These are phyloP conservation scores for Diaprepes abbreviatus DNA, from an alignment of 2,888 invertebrate species.

Conservation along the genomic window DNA sequence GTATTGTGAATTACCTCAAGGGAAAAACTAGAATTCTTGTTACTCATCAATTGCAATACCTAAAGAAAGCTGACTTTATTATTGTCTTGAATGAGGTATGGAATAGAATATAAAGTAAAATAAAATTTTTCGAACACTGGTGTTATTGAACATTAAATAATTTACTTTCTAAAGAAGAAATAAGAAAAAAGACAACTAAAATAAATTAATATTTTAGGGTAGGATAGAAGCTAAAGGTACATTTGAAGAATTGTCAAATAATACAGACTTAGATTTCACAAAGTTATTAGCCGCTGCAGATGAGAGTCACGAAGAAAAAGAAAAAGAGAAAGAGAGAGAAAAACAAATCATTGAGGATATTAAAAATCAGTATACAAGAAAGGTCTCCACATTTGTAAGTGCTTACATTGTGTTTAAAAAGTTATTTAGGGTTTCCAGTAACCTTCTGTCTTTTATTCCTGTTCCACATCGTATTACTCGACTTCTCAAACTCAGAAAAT, in stretches of 20 bases:
- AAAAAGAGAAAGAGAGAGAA: background rate
- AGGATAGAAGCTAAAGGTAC: slow-evolving; percentile 53
- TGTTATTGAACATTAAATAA: too few relatives aligned
- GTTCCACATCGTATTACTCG: too few relatives aligned
- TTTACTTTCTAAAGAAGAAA: too few relatives aligned
- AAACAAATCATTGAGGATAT: background rate
- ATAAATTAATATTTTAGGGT: slow-evolving; percentile 44
- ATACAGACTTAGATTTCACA: slow-evolving; percentile 51
- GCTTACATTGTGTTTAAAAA: background rate
- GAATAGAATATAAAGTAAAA: too few relatives aligned
- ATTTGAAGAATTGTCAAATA: slow-evolving; percentile 52
- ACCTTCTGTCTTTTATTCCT: too few relatives aligned
- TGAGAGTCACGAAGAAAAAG: slow-evolving; percentile 35
- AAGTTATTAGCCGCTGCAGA: slow-evolving; percentile 51
- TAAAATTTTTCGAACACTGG: too few relatives aligned
- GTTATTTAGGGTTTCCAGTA: too few relatives aligned
- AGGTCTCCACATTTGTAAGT: slow-evolving; percentile 15
- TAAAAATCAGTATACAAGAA: background rate
- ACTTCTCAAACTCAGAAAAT: too few relatives aligned
- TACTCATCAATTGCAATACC: slow-evolving; percentile 80
- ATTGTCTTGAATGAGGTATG: slow-evolving; percentile 70
- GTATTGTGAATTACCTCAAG: slow-evolving; percentile 72
- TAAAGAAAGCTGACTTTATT: slow-evolving; percentile 71
- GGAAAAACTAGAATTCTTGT: slow-evolving; percentile 76
- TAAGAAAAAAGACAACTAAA: too few relatives aligned